A percentile compares a stretch with the other conserved stretches of the same genome.
Evolutionary conservation across 1,140 invertebrate species (phyloP).

Genomic region (Sinella curviseta): DNA sequence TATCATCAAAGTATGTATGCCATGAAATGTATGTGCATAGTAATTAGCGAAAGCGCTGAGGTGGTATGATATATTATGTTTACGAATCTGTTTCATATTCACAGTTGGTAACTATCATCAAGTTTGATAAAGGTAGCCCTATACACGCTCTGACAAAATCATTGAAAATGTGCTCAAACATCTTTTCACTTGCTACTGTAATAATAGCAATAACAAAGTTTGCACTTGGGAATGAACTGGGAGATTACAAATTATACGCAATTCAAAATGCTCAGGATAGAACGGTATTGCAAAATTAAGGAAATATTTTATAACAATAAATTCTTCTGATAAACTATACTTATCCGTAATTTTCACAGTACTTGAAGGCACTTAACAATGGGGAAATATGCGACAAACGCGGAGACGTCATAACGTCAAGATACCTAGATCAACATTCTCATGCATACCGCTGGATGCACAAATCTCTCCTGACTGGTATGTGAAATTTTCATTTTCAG

Average conservation of each 20-base stretch:
- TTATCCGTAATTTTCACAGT: background rate
- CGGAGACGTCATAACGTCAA: background rate
- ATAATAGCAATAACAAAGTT: too few relatives aligned
- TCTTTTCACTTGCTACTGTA: too few relatives aligned
- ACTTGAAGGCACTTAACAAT: background rate
- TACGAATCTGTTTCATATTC: too few relatives aligned
- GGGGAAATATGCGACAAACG: background rate
- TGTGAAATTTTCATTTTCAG: background rate
- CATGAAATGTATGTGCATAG: background rate
- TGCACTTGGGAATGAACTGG: too few relatives aligned
- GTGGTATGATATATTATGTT: background rate
- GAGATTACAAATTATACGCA: background rate
- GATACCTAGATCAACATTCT: slow-evolving; percentile 2
- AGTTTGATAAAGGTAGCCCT: too few relatives aligned
- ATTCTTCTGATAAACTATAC: background rate
- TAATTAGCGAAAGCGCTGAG: background rate
- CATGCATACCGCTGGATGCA: background rate
- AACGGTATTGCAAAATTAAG: background rate
- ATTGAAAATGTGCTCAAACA: too few relatives aligned
- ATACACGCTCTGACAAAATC: too few relatives aligned
- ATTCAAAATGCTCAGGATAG: slow-evolving; percentile 2
- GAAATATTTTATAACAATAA: background rate
- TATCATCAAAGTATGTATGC: too few relatives aligned
- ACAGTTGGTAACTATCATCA: too few relatives aligned
- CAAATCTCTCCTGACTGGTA: background rate